These are phyloP conservation scores for Lethrus apterus DNA, from an alignment of 1,140 invertebrate genomes.

Conservation along the genomic window DNA sequence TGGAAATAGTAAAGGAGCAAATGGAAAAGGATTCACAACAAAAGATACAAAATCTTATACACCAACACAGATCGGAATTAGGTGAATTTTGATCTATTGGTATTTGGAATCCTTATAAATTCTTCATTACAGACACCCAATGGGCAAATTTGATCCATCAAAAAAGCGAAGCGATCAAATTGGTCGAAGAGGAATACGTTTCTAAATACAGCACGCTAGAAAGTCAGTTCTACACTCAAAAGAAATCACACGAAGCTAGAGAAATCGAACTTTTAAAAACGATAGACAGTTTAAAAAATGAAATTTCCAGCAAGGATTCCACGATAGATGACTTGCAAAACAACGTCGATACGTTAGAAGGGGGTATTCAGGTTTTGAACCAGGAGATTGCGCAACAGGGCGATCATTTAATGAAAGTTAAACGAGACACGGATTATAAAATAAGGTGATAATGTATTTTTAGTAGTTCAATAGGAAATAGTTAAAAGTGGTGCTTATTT, in stretches of 20 bases:
- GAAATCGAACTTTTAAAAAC: constrained; percentile 38
- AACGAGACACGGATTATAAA: too few species aligned
- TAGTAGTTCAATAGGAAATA: too few species aligned
- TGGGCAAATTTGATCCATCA: constrained; percentile 48
- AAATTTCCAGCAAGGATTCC: constrained; percentile 36
- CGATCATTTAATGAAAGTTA: too few species aligned
- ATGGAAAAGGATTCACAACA: constrained; percentile 42
- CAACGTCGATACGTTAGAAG: constrained; percentile 39
- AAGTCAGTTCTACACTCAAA: constrained; percentile 37
- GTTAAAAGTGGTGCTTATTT: too few species aligned
- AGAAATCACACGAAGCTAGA: constrained; percentile 36
- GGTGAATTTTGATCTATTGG: constrained; percentile 34
- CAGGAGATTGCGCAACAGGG: too few species aligned
- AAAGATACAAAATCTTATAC: constrained; percentile 38
- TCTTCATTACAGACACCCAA: constrained; percentile 41
- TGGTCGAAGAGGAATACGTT: constrained; percentile 46
- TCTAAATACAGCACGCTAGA: constrained; percentile 45
- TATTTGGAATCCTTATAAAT: constrained; percentile 4
- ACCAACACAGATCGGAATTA: constrained; percentile 41
- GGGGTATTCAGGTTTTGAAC: constrained; percentile 40
- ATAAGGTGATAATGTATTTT: too few species aligned
- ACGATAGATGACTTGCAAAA: constrained; percentile 39
- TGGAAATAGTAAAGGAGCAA: constrained; percentile 45
- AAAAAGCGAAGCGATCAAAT: constrained; percentile 46
- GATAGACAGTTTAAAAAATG: constrained; percentile 38